Conservation (phyloP, 1,140 invertebrate genomes). For the Tetraneura akinire region DNA sequence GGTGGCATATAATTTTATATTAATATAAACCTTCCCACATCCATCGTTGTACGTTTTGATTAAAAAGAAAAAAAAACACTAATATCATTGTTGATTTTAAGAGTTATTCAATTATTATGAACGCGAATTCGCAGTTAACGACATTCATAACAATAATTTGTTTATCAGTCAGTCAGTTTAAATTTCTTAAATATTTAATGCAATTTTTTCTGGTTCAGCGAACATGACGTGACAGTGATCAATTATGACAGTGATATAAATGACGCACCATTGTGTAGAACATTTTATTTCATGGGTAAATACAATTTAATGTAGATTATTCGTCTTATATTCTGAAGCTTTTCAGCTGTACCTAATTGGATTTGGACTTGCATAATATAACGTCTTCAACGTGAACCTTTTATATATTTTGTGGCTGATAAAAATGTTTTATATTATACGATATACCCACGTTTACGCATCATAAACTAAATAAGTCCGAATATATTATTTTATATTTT, state of each 20-base stretch:
- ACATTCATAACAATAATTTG: neutral
- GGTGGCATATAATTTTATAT: too few species aligned
- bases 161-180: slow-evolving; percentile 2
- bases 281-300: slow-evolving; percentile 19
- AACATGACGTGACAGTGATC: slow-evolving; percentile 30
- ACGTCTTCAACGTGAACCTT: slow-evolving; percentile 10
- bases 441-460: neutral
- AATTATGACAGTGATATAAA: slow-evolving; percentile 44
- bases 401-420: slow-evolving; percentile 10
- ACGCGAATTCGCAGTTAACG: neutral
- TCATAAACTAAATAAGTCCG: neutral
- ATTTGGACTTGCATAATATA: slow-evolving; percentile 3
- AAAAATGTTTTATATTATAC: too few species aligned
- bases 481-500: too few species aligned
- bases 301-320: slow-evolving; percentile 47
- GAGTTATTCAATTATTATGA: too few species aligned
- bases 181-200: slow-evolving; percentile 11
- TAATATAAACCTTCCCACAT: too few species aligned
- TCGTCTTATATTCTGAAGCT: slow-evolving; percentile 19
- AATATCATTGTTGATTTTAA: too few species aligned
- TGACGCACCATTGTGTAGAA: slow-evolving; percentile 3
- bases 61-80: too few species aligned
- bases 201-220: slow-evolving; percentile 20
- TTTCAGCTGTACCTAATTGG: slow-evolving; percentile 21
- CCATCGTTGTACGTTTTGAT: too few species aligned